phyloP scores from a whole-genome alignment of 2,113 vertebrate species.

The Geococcyx californianus region DNA sequence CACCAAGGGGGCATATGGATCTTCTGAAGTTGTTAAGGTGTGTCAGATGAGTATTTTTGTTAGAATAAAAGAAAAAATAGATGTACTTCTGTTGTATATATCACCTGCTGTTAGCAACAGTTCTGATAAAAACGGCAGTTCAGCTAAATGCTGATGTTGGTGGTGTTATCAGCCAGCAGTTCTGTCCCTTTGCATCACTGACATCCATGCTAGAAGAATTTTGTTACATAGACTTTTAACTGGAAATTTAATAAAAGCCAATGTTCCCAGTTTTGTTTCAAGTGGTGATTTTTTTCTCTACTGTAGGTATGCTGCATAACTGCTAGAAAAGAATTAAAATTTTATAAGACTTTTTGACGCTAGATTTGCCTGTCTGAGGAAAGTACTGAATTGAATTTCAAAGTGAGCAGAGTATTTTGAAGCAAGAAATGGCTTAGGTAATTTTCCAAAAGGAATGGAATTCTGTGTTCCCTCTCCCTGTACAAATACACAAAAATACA shows the following conservation, averaged over 20 bases:
- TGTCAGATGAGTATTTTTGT: background rate
- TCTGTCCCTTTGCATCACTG: background rate
- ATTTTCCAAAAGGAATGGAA: background rate
- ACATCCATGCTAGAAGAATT: background rate
- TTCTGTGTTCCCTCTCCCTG: background rate
- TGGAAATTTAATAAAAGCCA: background rate
- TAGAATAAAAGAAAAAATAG: background rate
- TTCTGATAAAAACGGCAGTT: background rate
- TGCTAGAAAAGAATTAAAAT: background rate
- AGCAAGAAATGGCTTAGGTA: background rate
- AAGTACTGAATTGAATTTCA: background rate
- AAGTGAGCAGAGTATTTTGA: background rate
- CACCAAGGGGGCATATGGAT: background rate
- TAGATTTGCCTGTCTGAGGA: background rate
- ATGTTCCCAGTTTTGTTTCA: background rate
- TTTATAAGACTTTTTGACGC: background rate
- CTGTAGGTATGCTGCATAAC: background rate
- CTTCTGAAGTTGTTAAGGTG: background rate
- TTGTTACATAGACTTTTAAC: background rate
- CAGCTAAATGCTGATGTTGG: background rate
- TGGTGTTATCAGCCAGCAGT: background rate
- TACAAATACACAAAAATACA: background rate
- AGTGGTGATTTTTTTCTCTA: background rate
- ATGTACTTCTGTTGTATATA: fast-evolving
- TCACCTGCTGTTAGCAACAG: background rate